Percentiles rank a stretch among this genome's conserved stretches.
Conservation (phyloP, 1,140 invertebrate genomes). For the Harlomillsia oculata region DNA sequence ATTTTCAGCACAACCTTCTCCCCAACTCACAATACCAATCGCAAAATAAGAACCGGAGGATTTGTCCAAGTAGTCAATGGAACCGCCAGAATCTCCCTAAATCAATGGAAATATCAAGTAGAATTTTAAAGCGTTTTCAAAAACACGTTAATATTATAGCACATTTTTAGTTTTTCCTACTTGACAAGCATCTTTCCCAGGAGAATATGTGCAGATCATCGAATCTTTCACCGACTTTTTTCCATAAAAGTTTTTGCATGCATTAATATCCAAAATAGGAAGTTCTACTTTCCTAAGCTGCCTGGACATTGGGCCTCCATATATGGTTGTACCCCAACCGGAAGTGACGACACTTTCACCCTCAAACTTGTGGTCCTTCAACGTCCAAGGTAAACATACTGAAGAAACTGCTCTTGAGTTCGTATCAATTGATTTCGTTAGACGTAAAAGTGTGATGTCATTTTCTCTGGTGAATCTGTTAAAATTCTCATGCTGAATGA, state of each 20-base stretch:
- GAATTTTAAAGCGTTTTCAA: no score
- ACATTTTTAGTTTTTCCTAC: no score
- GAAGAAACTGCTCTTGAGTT: conserved; percentile 22
- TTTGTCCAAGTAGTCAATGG: conserved; percentile 20
- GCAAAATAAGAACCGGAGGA: conserved; percentile 8
- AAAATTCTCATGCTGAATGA: conserved; percentile 26
- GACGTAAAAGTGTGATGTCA: conserved; percentile 28
- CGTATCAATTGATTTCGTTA: conserved; percentile 10
- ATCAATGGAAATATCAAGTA: no score
- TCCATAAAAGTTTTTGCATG: no score
- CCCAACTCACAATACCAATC: conserved; percentile 52
- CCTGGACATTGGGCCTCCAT: conserved; percentile 19
- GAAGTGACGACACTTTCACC: conserved; percentile 20
- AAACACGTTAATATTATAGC: no score
- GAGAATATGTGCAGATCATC: conserved; percentile 57
- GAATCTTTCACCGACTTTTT: no score
- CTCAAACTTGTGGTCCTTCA: neutral
- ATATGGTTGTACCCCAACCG: conserved; percentile 20
- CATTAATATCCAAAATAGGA: neutral
- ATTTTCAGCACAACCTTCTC: conserved; percentile 74
- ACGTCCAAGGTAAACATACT: conserved; percentile 28
- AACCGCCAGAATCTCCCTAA: conserved; percentile 32
- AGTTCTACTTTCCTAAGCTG: conserved; percentile 19
- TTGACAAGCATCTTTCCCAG: conserved; percentile 22
- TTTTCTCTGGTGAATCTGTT: conserved; percentile 22